Percentiles rank a stretch among this genome's conserved stretches.
These are phyloP conservation scores for Phaetusa simplex DNA, from an alignment of 2,113 vertebrate genomes.

Conservation along the genomic window DNA sequence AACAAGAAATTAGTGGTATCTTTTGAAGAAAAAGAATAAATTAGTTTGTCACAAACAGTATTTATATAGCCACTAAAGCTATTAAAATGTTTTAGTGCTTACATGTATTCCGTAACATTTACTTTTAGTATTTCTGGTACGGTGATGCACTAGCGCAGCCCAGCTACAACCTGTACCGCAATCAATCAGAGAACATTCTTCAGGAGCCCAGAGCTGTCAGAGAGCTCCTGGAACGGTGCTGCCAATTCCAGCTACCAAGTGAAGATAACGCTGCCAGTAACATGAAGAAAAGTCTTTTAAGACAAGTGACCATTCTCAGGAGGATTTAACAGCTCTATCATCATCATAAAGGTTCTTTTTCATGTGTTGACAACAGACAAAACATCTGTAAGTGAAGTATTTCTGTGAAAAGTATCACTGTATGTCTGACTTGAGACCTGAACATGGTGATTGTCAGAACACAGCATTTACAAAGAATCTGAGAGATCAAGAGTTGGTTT, in stretches of 20 bases:
- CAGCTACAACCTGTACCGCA: not conserved
- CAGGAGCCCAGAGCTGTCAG: not conserved
- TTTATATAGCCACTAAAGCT: not conserved
- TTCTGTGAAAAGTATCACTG: not conserved
- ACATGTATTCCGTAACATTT: not conserved
- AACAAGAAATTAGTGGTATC: not conserved
- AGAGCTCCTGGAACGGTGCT: not conserved
- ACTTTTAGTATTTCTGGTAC: not conserved
- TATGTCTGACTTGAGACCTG: not conserved
- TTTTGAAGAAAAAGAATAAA: not conserved
- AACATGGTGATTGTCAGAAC: not conserved
- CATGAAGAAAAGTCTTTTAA: not conserved
- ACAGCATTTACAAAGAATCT: not conserved
- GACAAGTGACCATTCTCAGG: not conserved
- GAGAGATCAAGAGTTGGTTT: not conserved
- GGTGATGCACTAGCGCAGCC: not conserved
- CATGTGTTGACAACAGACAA: not conserved
- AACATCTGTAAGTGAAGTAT: not conserved
- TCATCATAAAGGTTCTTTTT: not conserved
- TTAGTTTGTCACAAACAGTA: not conserved
- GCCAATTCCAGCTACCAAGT: not conserved
- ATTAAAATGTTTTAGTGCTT: not conserved
- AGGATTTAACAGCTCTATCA: not conserved
- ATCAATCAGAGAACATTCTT: not conserved
- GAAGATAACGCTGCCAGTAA: not conserved